Evolutionary conservation across 2,888 invertebrate species (phyloP), one percentile per base, ranked within the genome.

Genomic region (Vanessa cardui): DNA sequence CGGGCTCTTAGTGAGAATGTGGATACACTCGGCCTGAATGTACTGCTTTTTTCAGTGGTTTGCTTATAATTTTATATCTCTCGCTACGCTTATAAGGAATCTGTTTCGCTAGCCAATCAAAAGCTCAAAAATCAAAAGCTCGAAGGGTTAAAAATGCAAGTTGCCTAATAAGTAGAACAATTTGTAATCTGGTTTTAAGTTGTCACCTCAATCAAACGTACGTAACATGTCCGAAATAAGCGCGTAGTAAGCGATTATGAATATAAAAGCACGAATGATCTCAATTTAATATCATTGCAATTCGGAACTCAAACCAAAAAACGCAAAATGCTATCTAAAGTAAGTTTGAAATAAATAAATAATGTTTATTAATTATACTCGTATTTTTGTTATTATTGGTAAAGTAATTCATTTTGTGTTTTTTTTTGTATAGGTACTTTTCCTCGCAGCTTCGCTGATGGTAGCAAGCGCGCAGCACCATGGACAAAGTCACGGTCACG

Each of bases 391-490:
- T 26, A 26, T 26, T 26, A 26, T 5, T 26, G 26, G 26, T 26
- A 26, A 26, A 26, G 26, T 26, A 26, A 26, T 26, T n/a, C 9
- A n/a, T 21, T 8, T 20, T 64, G 15, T 15, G 4, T 3, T 15
- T 1, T 16, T 47, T 31, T 12, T 8, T 47, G 18, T 62, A 26
- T 61, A 72, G 67, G 62, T 69, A 54, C 16, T 76, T 18, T 61
- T 75, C 54, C 31, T 77, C 16, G 63, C 74, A 16, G 69, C 68
- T 58, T 59, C 73, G 58, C 49, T 77, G 60, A 66, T 72, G 20
- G 78, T 73, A 31, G 83, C 74, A 21, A 79, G 72, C 63, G 83
- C 82, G 26, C 82, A 86, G 72, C 77, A 86, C 64, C 64, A 72
- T 75, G 78, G 46, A 69, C 77, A 74, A 20, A 31, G 58, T 2